phyloP scores from a whole-genome alignment of 2,888 invertebrate genomes.

The Halictus ligatus region DNA sequence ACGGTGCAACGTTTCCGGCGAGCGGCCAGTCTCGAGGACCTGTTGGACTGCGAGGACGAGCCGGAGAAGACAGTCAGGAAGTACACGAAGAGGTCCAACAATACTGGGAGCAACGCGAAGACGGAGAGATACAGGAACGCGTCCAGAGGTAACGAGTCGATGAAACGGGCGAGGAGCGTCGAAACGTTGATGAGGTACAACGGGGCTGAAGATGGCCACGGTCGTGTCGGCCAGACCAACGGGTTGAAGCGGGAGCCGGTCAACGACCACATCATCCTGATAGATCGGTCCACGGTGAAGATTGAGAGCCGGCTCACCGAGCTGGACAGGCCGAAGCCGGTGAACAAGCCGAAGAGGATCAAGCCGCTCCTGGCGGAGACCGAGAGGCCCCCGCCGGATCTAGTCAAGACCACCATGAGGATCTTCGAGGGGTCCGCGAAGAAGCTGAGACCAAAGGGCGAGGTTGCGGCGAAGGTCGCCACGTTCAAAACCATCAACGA shows the following conservation, averaged over 20 bases:
- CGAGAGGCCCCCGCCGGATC: conserved; percentile 94
- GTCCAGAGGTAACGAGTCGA: conserved; percentile 87
- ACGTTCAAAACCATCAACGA: conserved; percentile 88
- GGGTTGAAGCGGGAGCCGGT: conserved; percentile 81
- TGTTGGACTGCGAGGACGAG: conserved; percentile 89
- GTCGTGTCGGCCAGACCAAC: conserved; percentile 38
- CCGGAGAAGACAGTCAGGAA: conserved; percentile 72
- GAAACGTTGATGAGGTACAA: conserved; percentile 92
- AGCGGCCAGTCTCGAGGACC: conserved; percentile 93
- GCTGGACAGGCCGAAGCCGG: conserved; percentile 83
- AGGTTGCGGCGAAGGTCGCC: conserved; percentile 88
- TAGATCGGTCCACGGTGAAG: conserved; percentile 80
- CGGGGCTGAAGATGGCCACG: conserved; percentile 70
- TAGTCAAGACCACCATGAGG: conserved; percentile 93
- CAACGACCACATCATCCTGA: conserved; percentile 85
- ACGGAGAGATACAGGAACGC: conserved; percentile 85
- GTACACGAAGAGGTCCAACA: conserved; percentile 73
- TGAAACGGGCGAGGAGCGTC: conserved; percentile 94
- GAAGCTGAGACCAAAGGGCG: conserved; percentile 84
- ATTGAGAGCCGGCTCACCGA: conserved; percentile 81
- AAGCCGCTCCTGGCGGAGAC: conserved; percentile 89
- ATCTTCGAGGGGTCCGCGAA: conserved; percentile 90
- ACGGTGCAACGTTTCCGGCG: conserved; percentile 90
- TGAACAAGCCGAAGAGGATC: conserved; percentile 87
- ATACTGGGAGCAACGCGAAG: conserved; percentile 63